Percentiles rank a stretch among this genome's conserved stretches.
Conservation (phyloP, 1,140 invertebrate species). For the Lycorma delicatula region DNA sequence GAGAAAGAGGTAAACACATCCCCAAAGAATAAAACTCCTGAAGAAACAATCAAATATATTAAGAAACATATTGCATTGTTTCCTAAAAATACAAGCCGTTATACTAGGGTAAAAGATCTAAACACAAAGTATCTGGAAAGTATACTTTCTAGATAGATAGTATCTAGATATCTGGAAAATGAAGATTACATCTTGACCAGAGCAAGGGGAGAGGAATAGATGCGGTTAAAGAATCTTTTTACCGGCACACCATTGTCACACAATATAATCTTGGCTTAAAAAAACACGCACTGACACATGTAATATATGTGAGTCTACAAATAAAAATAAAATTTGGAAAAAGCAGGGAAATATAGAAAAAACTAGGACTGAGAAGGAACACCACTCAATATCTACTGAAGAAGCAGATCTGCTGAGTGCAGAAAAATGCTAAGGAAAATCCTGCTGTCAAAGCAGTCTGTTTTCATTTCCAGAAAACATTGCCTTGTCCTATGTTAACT, state of each 20-base stretch:
- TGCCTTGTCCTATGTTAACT: slow-evolving; percentile 3
- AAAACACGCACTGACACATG: too few species aligned
- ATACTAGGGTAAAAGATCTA: too few species aligned
- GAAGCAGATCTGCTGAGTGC: neutral
- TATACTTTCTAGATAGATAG: too few species aligned
- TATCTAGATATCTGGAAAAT: too few species aligned
- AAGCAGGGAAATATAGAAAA: neutral
- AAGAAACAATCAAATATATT: too few species aligned
- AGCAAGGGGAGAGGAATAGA: too few species aligned
- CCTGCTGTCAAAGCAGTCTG: neutral
- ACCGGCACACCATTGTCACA: neutral
- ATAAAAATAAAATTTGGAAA: neutral
- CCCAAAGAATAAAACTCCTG: neutral
- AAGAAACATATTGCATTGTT: too few species aligned
- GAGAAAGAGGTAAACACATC: neutral
- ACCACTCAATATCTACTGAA: neutral
- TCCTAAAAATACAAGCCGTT: too few species aligned
- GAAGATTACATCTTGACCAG: too few species aligned
- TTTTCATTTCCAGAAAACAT: slow-evolving; percentile 9
- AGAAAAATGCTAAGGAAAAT: neutral
- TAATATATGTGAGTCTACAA: slow-evolving; percentile 1
- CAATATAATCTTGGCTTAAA: neutral
- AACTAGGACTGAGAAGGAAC: neutral
- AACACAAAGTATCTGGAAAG: too few species aligned
- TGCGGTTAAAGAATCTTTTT: too few species aligned